Base-by-base conservation (phyloP, 2,888 invertebrate genomes). In the Drosophila pullipes region DNA sequence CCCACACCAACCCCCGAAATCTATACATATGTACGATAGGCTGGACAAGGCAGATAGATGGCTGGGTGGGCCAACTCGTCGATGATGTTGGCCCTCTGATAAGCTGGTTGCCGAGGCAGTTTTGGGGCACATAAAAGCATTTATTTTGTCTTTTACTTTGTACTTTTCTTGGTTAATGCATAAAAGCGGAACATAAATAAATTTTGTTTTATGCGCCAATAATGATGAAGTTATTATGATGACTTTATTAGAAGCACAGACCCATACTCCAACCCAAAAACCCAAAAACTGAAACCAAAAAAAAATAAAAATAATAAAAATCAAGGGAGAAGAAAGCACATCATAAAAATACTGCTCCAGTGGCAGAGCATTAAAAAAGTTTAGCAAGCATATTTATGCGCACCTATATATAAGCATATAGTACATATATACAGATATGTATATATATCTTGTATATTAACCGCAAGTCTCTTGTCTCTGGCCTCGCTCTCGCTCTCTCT, bases 181-280 rank as follows among this genome's bases (percentile, higher is more conserved):
- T 82, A 80, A 69, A 76, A 74, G 60, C 69, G 61, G 52, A 76
- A 81, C 81, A 83, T 83, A 85, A 84, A 88, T 89, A 88, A 89
- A 89, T 90, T 86, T 85, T 81, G 80, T 89, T 90, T 90, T 90
- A 90, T 89, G 89, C 82, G 83, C 80, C 87, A 89, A 91, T 91
- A 90, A 90, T 87, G 91, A 85, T 86, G 89, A 85, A 91, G 90
- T 90, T 90, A 88, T 90, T 90, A 90, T 83, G 87, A 90, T 83
- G 90, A 86, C 85, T 88, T 85, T 89, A 89, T 89, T 89, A 85
- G 87, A 81, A 62, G 70, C 65, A 71, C 53, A 37, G 41, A 63
- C 72, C 49, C 41, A 39, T n/a, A 1, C 47, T 16, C 50, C 30
- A 30, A 44, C 35, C 65, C 44, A 30, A 25, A 67, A 58, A 25